A percentile compares a stretch with the other conserved stretches of the same genome.
phyloP scores from a whole-genome alignment of 2,797 vertebrate genomes.

The Alosa sapidissima region DNA sequence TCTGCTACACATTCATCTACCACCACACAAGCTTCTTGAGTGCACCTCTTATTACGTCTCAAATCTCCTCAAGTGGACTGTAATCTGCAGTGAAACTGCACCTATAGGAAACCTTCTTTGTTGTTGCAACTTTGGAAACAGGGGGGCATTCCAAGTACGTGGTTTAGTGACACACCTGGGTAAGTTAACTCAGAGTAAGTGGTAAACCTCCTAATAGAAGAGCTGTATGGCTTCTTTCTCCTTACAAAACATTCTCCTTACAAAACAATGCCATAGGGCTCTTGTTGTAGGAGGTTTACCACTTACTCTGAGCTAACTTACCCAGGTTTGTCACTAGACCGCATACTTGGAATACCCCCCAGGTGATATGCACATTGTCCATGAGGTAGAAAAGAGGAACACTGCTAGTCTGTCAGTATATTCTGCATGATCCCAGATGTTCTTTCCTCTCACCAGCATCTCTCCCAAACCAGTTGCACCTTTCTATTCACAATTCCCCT shows the following conservation, averaged over 20 bases:
- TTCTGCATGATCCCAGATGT: not conserved
- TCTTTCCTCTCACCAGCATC: not conserved
- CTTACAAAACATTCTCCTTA: no score
- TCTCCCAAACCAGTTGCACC: not conserved
- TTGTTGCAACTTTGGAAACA: conserved; percentile 43
- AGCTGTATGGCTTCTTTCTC: no score
- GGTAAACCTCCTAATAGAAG: no score
- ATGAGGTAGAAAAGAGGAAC: conserved; percentile 46
- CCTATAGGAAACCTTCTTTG: not conserved
- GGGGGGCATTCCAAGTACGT: no score
- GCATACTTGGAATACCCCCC: no score
- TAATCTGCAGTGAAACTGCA: conserved; percentile 4
- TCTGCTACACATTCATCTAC: not conserved
- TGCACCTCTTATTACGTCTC: not conserved
- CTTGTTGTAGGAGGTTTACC: no score
- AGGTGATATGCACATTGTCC: conserved; percentile 30
- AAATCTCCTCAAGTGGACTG: not conserved
- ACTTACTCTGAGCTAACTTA: no score
- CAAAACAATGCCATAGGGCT: no score
- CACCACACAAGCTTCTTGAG: not conserved
- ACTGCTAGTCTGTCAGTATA: not conserved
- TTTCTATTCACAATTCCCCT: conserved; percentile 4
- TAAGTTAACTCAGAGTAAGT: no score
- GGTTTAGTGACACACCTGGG: no score
- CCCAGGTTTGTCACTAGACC: no score